Evolutionary conservation across 2,888 invertebrate genomes (phyloP), one percentile per base, ranked within the genome.

Genomic region (Cryptocephalus moraei): DNA sequence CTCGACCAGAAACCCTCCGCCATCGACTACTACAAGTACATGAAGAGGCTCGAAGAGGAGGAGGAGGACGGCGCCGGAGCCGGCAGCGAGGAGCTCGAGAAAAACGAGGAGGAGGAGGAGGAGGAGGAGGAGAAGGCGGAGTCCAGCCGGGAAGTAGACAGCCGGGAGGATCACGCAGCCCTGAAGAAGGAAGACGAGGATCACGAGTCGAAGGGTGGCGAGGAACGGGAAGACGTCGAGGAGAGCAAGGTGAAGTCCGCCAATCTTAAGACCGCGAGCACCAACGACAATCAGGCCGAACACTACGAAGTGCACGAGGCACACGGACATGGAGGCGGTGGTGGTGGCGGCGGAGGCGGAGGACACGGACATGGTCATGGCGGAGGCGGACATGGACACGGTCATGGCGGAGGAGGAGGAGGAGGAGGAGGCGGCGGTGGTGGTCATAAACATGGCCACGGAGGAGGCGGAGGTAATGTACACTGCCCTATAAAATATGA

Each of bases 401-500:
- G 47, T 36, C 36, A 39, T 9, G 44, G 48, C 8, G 49, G 50
- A 12, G 46, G 40, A 4, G 34, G 44, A 22, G 41, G 44, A 13
- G 38, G 43, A 13, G 50, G 47, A 32, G 10, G 39, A n/a, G 49
- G 51, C 11, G 49, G 49, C 31, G 47, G 49, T 33, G 52, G 46
- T 8, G 43, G 46, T 11, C 53, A 49, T 22, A 49, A 50, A 32
- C 49, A 46, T 8, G 49, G 50, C 33, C 43, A 49, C 39, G 50
- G 50, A 36, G 45, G 39, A 40, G 45, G 38, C 6, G 49, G 45
- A 8, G 45, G 54, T 33, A 50, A 49, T 10, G 45, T 41, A 10
- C 34, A 57, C 22, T 56, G 54, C 43, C 54, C 56, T 45, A 58
- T 62, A 47, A 65, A 63, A 12, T 62, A 62, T 33, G 65, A 64